phyloP scores from a whole-genome alignment of 2,888 invertebrate genomes.

The Clunio marinus region DNA sequence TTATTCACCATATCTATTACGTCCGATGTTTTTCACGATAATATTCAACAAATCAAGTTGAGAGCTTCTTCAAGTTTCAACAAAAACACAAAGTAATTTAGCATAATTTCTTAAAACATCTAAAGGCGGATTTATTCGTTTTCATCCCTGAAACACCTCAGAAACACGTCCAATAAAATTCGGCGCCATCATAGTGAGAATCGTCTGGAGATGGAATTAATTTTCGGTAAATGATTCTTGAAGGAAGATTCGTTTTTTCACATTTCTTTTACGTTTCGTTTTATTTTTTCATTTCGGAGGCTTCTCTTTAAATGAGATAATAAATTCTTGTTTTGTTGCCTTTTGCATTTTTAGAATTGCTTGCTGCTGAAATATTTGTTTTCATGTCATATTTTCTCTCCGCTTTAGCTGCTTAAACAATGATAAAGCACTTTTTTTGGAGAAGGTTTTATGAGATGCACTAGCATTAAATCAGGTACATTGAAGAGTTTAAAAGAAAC shows the following conservation, averaged over 20 bases:
- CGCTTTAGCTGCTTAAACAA: conserved; percentile 6
- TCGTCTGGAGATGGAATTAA: conserved; percentile 34
- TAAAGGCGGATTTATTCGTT: not conserved
- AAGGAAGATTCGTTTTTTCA: conserved; percentile 3
- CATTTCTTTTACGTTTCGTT: conserved; percentile 10
- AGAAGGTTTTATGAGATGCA: not conserved
- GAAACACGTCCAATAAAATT: conserved; percentile 23
- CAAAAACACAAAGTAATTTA: not conserved
- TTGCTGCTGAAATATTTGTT: conserved; percentile 9
- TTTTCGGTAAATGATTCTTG: conserved; percentile 28
- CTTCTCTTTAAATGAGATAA: not conserved
- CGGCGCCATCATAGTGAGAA: conserved; percentile 36
- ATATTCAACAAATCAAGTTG: too few species aligned
- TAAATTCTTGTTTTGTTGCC: not conserved
- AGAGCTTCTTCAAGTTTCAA: not conserved
- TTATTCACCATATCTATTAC: not conserved
- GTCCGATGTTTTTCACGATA: too few species aligned
- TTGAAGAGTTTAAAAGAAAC: not conserved
- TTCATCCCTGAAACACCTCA: conserved; percentile 2
- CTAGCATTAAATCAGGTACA: conserved; percentile 28
- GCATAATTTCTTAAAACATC: too few species aligned
- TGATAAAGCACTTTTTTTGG: conserved; percentile 11
- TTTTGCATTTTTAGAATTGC: conserved; percentile 21
- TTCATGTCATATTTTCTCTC: conserved; percentile 1
- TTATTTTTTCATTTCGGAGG: not conserved